Conservation (phyloP, 2,113 vertebrate species). For the Callopanchax toddi region DNA sequence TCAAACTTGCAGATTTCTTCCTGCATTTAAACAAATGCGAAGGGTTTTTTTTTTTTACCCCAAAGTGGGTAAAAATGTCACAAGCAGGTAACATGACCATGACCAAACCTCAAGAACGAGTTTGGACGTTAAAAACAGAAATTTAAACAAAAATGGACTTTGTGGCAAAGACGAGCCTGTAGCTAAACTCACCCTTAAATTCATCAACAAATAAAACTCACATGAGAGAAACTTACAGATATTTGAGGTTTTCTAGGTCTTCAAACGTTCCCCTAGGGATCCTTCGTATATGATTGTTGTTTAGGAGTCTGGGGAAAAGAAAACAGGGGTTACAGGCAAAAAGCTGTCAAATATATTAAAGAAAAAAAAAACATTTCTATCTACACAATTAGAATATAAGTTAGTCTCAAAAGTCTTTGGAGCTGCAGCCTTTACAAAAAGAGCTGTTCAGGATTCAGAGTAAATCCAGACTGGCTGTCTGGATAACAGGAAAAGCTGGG, state of each 20-base stretch:
- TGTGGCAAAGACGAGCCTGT: not conserved
- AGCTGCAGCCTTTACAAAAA: not conserved
- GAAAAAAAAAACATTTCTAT: not conserved
- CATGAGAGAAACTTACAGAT: constrained; percentile 89
- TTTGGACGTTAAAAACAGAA: too few species aligned
- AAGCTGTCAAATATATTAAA: not conserved
- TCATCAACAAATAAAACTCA: constrained; percentile 4
- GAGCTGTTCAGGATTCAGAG: not conserved
- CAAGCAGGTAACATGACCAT: too few species aligned
- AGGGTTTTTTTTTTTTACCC: too few species aligned
- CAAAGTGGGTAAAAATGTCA: too few species aligned
- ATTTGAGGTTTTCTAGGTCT: constrained; percentile 97
- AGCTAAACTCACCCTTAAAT: not conserved
- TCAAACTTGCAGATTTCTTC: too few species aligned
- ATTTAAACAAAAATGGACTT: not conserved
- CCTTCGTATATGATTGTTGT: constrained; percentile 96
- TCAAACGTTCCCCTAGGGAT: constrained; percentile 91
- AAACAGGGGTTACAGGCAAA: not conserved
- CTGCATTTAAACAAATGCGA: not conserved
- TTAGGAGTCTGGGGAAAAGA: constrained; percentile 86
- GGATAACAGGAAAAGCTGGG: not conserved
- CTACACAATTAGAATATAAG: not conserved
- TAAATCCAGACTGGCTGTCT: too few species aligned
- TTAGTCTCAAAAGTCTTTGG: not conserved
- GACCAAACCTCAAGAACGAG: too few species aligned